phyloP scores from a whole-genome alignment of 2,888 invertebrate genomes.

The Mythimna vitellina region DNA sequence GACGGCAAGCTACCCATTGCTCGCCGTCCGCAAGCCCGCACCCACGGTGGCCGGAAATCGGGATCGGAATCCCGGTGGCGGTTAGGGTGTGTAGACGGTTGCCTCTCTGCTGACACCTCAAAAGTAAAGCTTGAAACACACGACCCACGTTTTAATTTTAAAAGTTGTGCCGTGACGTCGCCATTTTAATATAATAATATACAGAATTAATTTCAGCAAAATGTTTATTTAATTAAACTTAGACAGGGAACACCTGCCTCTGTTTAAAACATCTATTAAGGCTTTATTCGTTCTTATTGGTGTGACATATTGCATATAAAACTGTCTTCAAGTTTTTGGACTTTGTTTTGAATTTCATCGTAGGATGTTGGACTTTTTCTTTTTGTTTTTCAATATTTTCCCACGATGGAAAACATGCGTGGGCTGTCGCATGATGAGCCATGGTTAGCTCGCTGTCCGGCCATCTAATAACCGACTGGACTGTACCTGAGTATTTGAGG shows the following conservation, averaged over 20 bases:
- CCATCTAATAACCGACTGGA: no score
- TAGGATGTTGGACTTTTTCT: no score
- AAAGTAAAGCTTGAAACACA: slow-evolving; percentile 12
- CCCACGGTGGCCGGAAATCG: no score
- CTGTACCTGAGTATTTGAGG: no score
- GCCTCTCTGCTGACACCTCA: background rate
- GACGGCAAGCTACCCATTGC: no score
- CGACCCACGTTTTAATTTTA: slow-evolving; percentile 45
- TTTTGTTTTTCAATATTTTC: no score
- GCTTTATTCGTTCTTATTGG: slow-evolving; percentile 44
- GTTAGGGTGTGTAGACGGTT: no score
- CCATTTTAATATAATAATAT: slow-evolving; percentile 49
- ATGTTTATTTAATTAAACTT: slow-evolving; percentile 64
- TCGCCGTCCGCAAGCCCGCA: no score
- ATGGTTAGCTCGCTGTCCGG: no score
- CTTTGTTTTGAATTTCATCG: background rate
- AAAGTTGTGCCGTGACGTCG: slow-evolving; percentile 50
- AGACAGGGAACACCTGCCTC: slow-evolving; percentile 46
- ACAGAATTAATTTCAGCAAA: slow-evolving; percentile 56
- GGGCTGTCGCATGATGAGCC: no score
- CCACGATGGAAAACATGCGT: no score
- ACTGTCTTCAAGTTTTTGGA: background rate
- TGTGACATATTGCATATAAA: slow-evolving; percentile 36
- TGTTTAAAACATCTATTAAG: slow-evolving; percentile 48
- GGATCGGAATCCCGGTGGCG: no score